A percentile compares a stretch with the other conserved stretches of the same genome.
These are phyloP conservation scores for Drosophila sp. DNA, from an alignment of 1,140 invertebrate species.

Conservation along the genomic window DNA sequence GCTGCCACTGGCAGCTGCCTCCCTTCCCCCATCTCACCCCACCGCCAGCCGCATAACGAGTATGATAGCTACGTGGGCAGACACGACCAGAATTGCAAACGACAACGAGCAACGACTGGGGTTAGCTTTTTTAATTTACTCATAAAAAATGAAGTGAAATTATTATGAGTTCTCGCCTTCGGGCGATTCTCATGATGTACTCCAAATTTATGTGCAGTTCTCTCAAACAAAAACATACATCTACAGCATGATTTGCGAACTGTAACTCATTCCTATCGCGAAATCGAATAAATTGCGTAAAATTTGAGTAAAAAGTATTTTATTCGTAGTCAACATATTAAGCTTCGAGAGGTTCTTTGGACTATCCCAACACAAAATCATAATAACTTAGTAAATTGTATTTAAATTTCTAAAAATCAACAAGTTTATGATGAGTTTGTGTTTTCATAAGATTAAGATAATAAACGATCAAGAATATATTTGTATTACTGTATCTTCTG, in stretches of 20 bases:
- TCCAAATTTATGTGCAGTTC: constrained; percentile 39
- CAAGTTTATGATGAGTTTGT: no score
- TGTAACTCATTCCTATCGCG: not conserved
- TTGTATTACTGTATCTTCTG: no score
- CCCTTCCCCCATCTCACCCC: not conserved
- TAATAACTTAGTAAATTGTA: no score
- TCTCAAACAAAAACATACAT: constrained; percentile 6
- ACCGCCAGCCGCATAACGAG: not conserved
- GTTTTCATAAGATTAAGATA: no score
- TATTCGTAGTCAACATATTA: no score
- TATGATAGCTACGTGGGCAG: constrained; percentile 8
- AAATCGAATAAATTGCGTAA: no score
- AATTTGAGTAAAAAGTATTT: no score
- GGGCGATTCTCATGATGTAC: constrained; percentile 40
- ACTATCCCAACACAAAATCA: no score
- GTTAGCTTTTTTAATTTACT: constrained; percentile 75
- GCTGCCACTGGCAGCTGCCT: not conserved
- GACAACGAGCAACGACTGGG: constrained; percentile 22
- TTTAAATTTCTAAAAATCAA: no score
- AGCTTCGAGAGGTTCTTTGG: no score
- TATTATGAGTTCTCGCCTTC: constrained; percentile 55
- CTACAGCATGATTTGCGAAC: no score
- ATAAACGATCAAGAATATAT: no score
- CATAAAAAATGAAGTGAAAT: constrained; percentile 64
- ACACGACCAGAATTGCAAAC: constrained; percentile 32